Base-by-base conservation (phyloP, 2,888 invertebrate species). In the Trissolcus brochymenae region DNA sequence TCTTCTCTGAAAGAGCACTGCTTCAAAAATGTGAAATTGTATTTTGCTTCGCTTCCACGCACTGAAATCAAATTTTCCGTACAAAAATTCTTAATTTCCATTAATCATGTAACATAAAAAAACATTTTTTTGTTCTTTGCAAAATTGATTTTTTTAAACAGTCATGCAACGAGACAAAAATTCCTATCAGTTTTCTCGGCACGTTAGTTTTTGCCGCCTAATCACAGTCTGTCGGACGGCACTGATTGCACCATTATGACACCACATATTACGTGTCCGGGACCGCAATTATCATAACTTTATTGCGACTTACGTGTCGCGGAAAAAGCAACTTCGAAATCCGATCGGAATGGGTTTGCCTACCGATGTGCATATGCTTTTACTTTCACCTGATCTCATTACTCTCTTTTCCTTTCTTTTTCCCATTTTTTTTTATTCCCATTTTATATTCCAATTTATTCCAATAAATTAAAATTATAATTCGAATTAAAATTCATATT, bases 331-430 rank as follows among this genome's bases (percentile, higher is more conserved):
- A 29, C 49, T 11, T 35, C 50, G n/a, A 17, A 49, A 50, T 50
- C 17, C 35, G 35, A 50, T 16, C 50, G 19, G 9, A 50, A 50
- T 50, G 60, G 7, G 29, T 50, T 60, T 60, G 49, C 35, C 35
- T 11, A 35, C 53, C 14, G 14, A 51, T 17, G 51, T 21, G 14
- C 13, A 50, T 40, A 51, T 35, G 29, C 43, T 43, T 53, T 43
- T 64, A 64, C 62, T 54, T 54, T 64, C 43, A 64, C 54, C 43
- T 54, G 16, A 21, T 64, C 21, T 43, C 25, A n/a, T 53, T 40
- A 11, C 19, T 13, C 25, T 51, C n/a, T 35, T 56, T 50, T 9
- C 16, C 9, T 40, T 43, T 55, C 51, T 21, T 40, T 51, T 14
- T 40, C 13, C 25, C 56, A 41, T 19, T 41, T 56, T 41, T 56